These are phyloP conservation scores for Labrus mixtus DNA, from an alignment of 2,113 vertebrate species.

Conservation along the genomic window DNA sequence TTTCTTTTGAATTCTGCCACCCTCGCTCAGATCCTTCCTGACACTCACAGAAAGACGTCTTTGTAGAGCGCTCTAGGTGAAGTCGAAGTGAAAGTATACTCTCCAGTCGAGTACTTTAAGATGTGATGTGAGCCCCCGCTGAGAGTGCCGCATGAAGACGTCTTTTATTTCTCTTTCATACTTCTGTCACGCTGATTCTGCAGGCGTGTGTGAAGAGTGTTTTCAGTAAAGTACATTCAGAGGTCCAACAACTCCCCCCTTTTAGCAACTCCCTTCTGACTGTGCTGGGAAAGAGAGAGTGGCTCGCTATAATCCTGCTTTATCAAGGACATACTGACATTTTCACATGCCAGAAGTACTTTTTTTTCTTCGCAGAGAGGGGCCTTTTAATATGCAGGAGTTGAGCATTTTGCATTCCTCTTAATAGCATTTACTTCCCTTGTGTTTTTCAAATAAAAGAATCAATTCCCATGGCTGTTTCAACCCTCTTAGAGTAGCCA, in stretches of 20 bases:
- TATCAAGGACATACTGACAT: conserved; percentile 62
- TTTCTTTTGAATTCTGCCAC: not conserved
- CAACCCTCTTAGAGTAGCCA: not conserved
- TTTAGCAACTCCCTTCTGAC: conserved; percentile 54
- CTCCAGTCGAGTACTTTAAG: conserved; percentile 41
- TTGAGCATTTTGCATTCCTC: conserved; percentile 9
- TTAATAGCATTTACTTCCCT: conserved; percentile 14
- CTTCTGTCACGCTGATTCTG: conserved; percentile 49
- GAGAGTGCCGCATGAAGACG: conserved; percentile 38
- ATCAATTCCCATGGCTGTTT: not conserved
- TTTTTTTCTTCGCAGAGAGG: not conserved
- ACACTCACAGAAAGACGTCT: conserved; percentile 24
- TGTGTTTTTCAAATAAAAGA: not conserved
- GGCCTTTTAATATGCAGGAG: conserved; percentile 14
- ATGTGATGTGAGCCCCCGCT: conserved; percentile 42
- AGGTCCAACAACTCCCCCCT: conserved; percentile 39
- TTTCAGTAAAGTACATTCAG: conserved; percentile 52
- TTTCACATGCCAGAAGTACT: conserved; percentile 40
- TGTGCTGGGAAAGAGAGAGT: conserved; percentile 18
- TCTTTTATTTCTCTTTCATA: conserved; percentile 58
- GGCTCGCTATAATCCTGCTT: conserved; percentile 24
- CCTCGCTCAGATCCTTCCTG: conserved; percentile 3
- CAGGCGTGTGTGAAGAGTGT: conserved; percentile 48
- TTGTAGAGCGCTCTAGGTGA: conserved; percentile 35
- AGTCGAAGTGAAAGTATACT: conserved; percentile 30